Conservation (phyloP, 2,113 vertebrate species). For the Leucopsar rothschildi region DNA sequence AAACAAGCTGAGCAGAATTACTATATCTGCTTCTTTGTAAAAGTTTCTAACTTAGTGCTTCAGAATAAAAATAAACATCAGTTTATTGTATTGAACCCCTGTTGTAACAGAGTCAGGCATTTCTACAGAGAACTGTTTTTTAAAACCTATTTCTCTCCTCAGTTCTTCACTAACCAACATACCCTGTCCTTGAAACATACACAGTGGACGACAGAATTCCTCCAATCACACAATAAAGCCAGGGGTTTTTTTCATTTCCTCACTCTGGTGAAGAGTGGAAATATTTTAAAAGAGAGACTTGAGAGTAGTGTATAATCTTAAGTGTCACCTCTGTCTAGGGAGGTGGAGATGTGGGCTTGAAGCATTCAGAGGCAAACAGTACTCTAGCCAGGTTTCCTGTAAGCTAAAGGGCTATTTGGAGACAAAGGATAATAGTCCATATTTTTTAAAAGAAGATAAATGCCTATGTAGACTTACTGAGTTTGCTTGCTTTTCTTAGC, state of each 20-base stretch:
- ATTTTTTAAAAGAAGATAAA: background rate
- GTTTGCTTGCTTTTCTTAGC: background rate
- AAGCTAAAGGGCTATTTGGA: background rate
- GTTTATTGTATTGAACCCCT: background rate
- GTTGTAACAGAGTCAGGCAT: background rate
- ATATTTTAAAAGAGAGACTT: background rate
- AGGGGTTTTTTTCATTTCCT: background rate
- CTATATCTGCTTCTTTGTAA: background rate
- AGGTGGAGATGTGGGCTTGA: background rate
- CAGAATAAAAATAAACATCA: background rate
- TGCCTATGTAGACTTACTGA: background rate
- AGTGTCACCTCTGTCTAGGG: background rate
- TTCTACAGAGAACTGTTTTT: background rate
- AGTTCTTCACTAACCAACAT: background rate
- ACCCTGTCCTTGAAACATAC: background rate
- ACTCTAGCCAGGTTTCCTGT: background rate
- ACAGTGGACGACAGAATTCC: background rate
- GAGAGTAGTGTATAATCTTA: background rate
- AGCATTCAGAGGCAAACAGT: background rate
- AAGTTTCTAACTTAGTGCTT: background rate
- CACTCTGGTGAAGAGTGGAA: background rate
- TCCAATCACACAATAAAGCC: background rate
- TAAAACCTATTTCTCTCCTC: background rate
- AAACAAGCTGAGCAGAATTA: background rate
- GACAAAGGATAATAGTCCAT: background rate